phyloP scores from a whole-genome alignment of 2,888 invertebrate species.

The Lapara coniferarum region DNA sequence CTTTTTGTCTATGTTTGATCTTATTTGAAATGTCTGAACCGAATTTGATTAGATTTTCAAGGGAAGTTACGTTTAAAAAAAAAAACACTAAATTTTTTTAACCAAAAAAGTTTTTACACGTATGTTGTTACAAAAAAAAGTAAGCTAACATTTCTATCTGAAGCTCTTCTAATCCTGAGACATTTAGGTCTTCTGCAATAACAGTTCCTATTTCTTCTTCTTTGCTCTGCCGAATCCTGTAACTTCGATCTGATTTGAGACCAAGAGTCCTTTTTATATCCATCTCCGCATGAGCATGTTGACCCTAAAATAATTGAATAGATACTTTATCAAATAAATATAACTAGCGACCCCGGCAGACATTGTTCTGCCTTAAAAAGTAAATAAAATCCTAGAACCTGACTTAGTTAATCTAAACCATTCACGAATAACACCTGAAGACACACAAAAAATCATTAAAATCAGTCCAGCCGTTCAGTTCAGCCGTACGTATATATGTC shows the following conservation, averaged over 20 bases:
- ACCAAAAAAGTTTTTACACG: no score
- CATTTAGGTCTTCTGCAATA: slow-evolving; percentile 52
- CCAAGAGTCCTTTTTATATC: slow-evolving; percentile 33
- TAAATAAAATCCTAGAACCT: no score
- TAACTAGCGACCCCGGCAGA: no score
- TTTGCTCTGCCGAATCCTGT: slow-evolving; percentile 46
- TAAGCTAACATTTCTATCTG: slow-evolving; percentile 16
- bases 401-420: no score
- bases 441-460: no score
- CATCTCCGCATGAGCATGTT: slow-evolving; percentile 40
- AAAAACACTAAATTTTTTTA: not conserved
- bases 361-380: no score
- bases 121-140: not conserved
- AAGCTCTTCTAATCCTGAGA: slow-evolving; percentile 45
- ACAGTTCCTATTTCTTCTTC: slow-evolving; percentile 33
- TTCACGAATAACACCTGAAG: no score
- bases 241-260: slow-evolving; percentile 42
- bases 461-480: no score
- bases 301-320: slow-evolving; percentile 38
- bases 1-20: no score
- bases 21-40: no score
- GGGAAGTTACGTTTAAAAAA: not conserved
- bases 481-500: no score
- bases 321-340: no score
- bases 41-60: not conserved